Base-by-base conservation (phyloP, 2,113 vertebrate genomes). In the Geothlypis trichas region DNA sequence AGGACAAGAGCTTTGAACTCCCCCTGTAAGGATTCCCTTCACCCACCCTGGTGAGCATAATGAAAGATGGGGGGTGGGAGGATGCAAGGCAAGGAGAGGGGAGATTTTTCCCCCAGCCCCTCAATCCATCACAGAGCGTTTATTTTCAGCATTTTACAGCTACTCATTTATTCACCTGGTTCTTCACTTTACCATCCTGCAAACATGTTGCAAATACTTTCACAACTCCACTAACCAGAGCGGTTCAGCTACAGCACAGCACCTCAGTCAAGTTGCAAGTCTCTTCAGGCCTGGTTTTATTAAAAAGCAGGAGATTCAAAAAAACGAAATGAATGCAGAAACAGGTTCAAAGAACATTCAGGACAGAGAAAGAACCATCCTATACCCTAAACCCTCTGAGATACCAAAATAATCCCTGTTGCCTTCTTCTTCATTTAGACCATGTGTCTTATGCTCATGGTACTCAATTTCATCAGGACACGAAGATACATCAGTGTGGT, bases 361-460 rank as follows among this genome's bases (percentile, higher is more conserved):
- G 31, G 18, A 57, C 58, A 73, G 19, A 85, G 58, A 89, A 73
- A 77, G 11, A 12, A 77, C 23, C 21, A n/a, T 39, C 7, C 27
- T 33, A n/a, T 7, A 58, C 15, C 21, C 15, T 78, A 76, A 88
- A 2, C 11, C 23, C 28, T 37, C 39, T 44, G 39, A 74, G 51
- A 73, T 19, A 59, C 10, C 15, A 77, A 69, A 52, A 76, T 10
- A 84, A 79, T n/a, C 33, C 26, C n/a, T 55, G 6, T 24, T 62
- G 37, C 41, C 20, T 72, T 3, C 33, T 27, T 11, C 39, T 87
- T 84, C 12, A 28, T 58, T 46, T 46, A 61, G 11, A 37, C 18
- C 20, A 35, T 4, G 3, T 0, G 0, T 12, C 11, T 52, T 65
- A 31, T 16, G n/a, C 23, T 58, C 11, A 47, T 4, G 12, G 44